Evolutionary conservation across 2,888 invertebrate species (phyloP).

Genomic region (Dasypolia templi): DNA sequence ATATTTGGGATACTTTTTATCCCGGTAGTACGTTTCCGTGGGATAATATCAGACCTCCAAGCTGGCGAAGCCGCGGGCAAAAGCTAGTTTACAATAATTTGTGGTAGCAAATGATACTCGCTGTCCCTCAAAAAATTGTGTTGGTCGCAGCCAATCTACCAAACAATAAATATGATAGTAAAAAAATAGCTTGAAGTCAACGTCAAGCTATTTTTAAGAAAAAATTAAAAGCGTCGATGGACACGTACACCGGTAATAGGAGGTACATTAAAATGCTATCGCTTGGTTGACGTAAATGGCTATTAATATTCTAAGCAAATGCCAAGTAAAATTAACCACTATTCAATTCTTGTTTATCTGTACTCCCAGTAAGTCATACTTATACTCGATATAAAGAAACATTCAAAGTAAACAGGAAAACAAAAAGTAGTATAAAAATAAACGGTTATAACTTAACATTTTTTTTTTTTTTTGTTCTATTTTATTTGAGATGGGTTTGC

Average conservation of each 20-base stretch:
- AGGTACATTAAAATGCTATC: slow-evolving; percentile 71
- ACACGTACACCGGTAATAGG: slow-evolving; percentile 70
- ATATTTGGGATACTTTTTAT: too few relatives aligned
- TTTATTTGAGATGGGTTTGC: too few relatives aligned
- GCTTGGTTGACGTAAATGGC: slow-evolving; percentile 71
- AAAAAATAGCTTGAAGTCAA: slow-evolving; percentile 12
- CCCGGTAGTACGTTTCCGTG: too few relatives aligned
- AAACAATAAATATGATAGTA: background rate
- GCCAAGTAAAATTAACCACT: slow-evolving; percentile 28
- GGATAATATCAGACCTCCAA: too few relatives aligned
- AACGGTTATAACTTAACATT: too few relatives aligned
- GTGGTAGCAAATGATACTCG: background rate
- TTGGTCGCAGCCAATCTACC: too few relatives aligned
- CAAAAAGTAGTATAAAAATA: too few relatives aligned
- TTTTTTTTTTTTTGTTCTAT: too few relatives aligned
- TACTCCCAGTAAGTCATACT: background rate
- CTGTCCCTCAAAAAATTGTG: background rate
- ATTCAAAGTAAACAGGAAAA: slow-evolving; percentile 12
- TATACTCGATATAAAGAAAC: background rate
- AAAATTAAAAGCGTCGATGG: slow-evolving; percentile 44
- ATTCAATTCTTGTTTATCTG: slow-evolving; percentile 24
- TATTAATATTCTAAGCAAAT: slow-evolving; percentile 76
- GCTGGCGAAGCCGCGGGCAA: too few relatives aligned
- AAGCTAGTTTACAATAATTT: too few relatives aligned
- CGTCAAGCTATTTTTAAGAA: slow-evolving; percentile 29